Evolutionary conservation across 2,888 invertebrate genomes (phyloP).

Genomic region (Eudemis profundana): DNA sequence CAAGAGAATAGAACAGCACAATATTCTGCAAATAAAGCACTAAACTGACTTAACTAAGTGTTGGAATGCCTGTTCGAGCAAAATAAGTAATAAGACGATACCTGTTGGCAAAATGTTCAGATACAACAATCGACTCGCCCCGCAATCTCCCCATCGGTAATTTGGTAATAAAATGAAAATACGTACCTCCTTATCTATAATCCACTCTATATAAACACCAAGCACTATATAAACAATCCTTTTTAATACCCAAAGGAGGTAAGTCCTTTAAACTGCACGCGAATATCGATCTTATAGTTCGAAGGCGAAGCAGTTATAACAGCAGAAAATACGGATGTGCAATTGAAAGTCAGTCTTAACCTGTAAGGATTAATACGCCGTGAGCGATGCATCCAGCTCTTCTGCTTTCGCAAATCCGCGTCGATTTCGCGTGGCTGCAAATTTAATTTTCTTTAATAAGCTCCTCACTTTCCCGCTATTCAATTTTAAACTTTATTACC

Average conservation of each 20-base stretch:
- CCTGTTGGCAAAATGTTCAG: conserved; percentile 79
- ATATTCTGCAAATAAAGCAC: conserved; percentile 30
- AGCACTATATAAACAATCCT: conserved; percentile 77
- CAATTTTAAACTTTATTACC: conserved; percentile 55
- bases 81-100: conserved; percentile 75
- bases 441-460: conserved; percentile 85
- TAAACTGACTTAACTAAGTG: conserved; percentile 49
- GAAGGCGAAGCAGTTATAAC: conserved; percentile 40
- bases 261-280: conserved; percentile 50
- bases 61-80: conserved; percentile 66
- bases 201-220: conserved; percentile 80
- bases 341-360: conserved; percentile 54
- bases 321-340: conserved; percentile 44
- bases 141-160: conserved; percentile 82
- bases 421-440: conserved; percentile 79
- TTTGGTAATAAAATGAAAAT: conserved; percentile 86
- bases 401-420: conserved; percentile 71
- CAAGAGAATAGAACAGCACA: neutral
- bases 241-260: conserved; percentile 52
- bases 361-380: conserved; percentile 65
- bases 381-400: conserved; percentile 55
- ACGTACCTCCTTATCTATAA: conserved; percentile 81
- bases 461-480: conserved; percentile 51
- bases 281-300: conserved; percentile 45
- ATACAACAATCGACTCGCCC: conserved; percentile 75